A percentile compares a stretch with the other conserved stretches of the same genome.
Conservation (phyloP, 2,888 invertebrate genomes). For the Oxystoma pomonae region DNA sequence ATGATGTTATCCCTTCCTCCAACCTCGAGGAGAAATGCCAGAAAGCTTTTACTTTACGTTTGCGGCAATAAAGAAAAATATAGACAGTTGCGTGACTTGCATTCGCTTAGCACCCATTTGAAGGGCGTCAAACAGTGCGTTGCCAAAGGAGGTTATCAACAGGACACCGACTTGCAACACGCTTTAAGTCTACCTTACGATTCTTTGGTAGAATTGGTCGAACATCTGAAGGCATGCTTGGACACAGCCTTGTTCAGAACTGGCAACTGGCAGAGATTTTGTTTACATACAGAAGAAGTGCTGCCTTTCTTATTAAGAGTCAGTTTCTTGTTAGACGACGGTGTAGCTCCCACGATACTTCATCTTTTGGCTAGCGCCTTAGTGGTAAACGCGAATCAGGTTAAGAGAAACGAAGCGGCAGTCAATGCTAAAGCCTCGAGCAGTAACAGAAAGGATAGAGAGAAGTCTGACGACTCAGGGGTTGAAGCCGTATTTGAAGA, state of each 20-base stretch:
- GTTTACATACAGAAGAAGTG: slow-evolving; percentile 66
- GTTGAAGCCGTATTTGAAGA: slow-evolving; percentile 64
- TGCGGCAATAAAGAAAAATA: slow-evolving; percentile 96
- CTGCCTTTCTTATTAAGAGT: slow-evolving; percentile 80
- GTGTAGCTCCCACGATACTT: slow-evolving; percentile 84
- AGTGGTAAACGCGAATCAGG: slow-evolving; percentile 53
- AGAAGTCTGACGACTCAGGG: slow-evolving; percentile 64
- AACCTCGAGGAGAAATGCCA: slow-evolving; percentile 79
- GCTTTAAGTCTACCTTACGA: slow-evolving; percentile 72
- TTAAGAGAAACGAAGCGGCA: slow-evolving; percentile 31
- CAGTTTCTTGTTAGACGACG: slow-evolving; percentile 84
- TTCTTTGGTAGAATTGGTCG: slow-evolving; percentile 88
- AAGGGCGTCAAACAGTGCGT: slow-evolving; percentile 56
- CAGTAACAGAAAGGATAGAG: slow-evolving; percentile 53
- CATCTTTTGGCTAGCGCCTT: slow-evolving; percentile 88
- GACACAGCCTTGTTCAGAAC: slow-evolving; percentile 90
- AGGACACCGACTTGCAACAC: slow-evolving; percentile 47
- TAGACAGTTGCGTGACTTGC: slow-evolving; percentile 87
- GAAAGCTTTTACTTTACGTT: slow-evolving; percentile 86
- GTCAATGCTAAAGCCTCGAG: slow-evolving; percentile 18
- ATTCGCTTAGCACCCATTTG: slow-evolving; percentile 87
- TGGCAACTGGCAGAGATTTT: slow-evolving; percentile 93
- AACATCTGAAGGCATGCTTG: slow-evolving; percentile 89
- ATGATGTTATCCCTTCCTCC: slow-evolving; percentile 89
- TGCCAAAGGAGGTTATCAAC: slow-evolving; percentile 54